phyloP scores from a whole-genome alignment of 2,113 vertebrate species.

The Antidorcas marsupialis region DNA sequence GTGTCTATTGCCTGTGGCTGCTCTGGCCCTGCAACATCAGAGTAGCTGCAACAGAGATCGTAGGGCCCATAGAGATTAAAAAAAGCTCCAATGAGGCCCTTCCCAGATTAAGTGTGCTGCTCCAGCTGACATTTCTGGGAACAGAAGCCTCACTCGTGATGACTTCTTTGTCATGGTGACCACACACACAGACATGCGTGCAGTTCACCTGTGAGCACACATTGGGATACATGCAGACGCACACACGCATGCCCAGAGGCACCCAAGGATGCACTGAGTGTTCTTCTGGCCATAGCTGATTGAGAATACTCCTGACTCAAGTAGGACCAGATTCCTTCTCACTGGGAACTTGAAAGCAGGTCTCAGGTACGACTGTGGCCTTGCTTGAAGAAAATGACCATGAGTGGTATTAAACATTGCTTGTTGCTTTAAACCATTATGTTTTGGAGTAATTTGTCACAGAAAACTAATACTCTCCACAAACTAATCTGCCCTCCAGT shows the following conservation, averaged over 20 bases:
- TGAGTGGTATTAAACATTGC: background rate
- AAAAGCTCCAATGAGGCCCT: background rate
- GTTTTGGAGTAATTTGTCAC: background rate
- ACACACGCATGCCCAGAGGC: background rate
- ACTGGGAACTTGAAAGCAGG: background rate
- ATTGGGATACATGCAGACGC: background rate
- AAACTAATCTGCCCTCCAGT: background rate
- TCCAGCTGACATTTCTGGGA: background rate
- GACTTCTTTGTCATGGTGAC: background rate
- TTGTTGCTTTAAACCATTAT: background rate
- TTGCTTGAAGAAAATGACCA: background rate
- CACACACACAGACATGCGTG: background rate
- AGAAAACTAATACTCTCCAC: background rate
- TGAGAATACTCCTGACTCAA: background rate
- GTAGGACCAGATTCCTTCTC: background rate
- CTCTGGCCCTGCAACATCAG: background rate
- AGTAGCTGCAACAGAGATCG: background rate
- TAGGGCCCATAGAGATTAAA: background rate
- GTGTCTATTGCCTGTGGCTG: background rate
- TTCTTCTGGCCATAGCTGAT: background rate
- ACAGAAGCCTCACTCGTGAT: background rate
- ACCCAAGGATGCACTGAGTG: background rate
- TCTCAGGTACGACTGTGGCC: background rate
- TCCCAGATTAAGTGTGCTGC: background rate
- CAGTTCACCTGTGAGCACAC: background rate